Evolutionary conservation across 30 jellyfish, hydroid and myxozoan species (phyloP), one percentile per base, ranked within the genome.

Genomic region (Cassiopea xamachana): DNA sequence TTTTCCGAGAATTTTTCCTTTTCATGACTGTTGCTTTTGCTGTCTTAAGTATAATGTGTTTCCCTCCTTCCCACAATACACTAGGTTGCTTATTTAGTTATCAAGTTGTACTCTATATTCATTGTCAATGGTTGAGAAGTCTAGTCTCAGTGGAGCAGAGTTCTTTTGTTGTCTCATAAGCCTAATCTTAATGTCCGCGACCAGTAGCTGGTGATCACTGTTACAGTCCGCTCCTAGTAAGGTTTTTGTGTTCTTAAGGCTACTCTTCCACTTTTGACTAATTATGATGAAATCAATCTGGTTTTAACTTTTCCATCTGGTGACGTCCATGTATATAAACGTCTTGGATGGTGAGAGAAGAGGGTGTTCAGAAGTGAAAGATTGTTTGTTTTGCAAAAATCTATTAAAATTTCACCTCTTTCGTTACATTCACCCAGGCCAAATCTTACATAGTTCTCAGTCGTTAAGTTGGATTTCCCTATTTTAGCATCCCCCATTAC

Each of bases 341-440:
- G 49, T 50, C 79, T 43, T 79, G 46, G 51, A 44, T 48, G 88
- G 51, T 79, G 88, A 27, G 44, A 46, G 60, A 79, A 79, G 80
- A 79, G 51, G n/a, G 13, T 75, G 85, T 46, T 48, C 49, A 46
- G 7, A 48, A 75, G 7, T 17, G 48, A 5, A 46, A 75, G 85
- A 7, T 75, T 17, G 61, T 75, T 75, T 75, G 45, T 46, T 44
- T 44, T 75, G 85, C 85, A 75, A 6, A 7, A 46, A 18, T 75
- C 68, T 75, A 75, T 7, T 27, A 7, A 6, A 17, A 43, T 69
- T 69, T 69, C 48, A 69, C 78, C 78, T 14, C 78, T 69, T 6
- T 69, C 78, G 17, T 69, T 69, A 7, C 48, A 18, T 17, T 17
- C 46, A 69, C 48, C 48, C 78, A 17, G 15, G 48, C 48, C 78